A percentile compares a stretch with the other conserved stretches of the same genome.
Conservation (phyloP, 2,888 invertebrate species). For the Sinohyriopsis cumingii region DNA sequence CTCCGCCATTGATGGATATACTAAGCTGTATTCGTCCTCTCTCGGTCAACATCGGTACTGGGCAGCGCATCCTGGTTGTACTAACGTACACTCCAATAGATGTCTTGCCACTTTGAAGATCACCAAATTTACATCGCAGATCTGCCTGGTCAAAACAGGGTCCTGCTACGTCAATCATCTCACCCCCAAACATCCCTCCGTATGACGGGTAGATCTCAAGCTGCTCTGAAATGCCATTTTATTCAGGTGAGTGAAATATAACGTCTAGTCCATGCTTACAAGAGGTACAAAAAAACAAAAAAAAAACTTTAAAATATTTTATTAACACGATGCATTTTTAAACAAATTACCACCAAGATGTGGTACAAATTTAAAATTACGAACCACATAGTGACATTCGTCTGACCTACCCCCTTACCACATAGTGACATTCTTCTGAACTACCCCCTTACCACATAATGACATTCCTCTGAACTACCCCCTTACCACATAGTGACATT, state of each 20-base stretch:
- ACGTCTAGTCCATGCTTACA: neutral
- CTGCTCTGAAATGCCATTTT: slow-evolving; percentile 22
- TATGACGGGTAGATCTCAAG: slow-evolving; percentile 52
- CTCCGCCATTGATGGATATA: slow-evolving; percentile 84
- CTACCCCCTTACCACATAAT: too few relatives aligned
- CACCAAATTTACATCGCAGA: slow-evolving; percentile 76
- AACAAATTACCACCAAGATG: too few relatives aligned
- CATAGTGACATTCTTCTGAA: too few relatives aligned
- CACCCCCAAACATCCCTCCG: slow-evolving; percentile 97
- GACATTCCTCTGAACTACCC: too few relatives aligned
- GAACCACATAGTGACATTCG: too few relatives aligned
- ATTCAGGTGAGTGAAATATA: neutral
- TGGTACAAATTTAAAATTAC: too few relatives aligned
- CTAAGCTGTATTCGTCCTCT: slow-evolving; percentile 92
- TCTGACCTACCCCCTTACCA: too few relatives aligned
- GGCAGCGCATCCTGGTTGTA: slow-evolving; percentile 81
- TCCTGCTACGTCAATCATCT: slow-evolving; percentile 95
- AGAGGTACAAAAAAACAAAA: neutral
- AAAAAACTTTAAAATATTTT: neutral
- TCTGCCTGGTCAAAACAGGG: slow-evolving; percentile 89
- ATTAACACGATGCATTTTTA: too few relatives aligned
- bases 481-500: too few relatives aligned
- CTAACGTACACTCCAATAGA: slow-evolving; percentile 23
- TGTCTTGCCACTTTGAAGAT: neutral
- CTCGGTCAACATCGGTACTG: slow-evolving; percentile 88